Evolutionary conservation across 2,113 vertebrate species (phyloP).

Genomic region (Rallus limicola): DNA sequence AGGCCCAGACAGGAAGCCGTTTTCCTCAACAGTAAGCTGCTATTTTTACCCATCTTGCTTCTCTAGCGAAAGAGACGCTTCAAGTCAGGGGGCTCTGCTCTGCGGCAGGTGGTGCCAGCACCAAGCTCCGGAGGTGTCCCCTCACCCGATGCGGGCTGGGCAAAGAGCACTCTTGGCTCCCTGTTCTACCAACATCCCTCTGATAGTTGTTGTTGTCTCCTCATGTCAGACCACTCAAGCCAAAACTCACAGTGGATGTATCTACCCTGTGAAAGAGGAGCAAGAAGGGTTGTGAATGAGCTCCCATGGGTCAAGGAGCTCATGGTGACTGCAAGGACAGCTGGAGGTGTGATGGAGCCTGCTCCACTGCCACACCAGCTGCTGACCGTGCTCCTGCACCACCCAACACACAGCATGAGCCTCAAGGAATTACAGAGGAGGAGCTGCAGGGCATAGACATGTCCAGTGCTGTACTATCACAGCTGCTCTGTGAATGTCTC

Average conservation of each 20-base stretch:
- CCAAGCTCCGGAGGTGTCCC: neutral
- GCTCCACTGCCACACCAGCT: neutral
- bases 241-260: neutral
- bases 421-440: neutral
- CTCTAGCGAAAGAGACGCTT: neutral
- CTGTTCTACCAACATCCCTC: neutral
- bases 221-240: neutral
- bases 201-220: fast-evolving
- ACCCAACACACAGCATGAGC: neutral
- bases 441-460: neutral
- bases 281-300: fast-evolving
- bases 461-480: neutral
- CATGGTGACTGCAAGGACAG: fast-evolving
- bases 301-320: neutral
- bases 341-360: neutral
- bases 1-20: constrained; percentile 43
- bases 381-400: neutral
- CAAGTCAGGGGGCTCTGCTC: neutral
- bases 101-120: neutral
- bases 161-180: neutral
- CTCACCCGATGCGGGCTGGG: fast-evolving
- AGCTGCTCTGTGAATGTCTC: neutral
- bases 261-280: neutral
- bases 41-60: constrained; percentile 50
- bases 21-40: constrained; percentile 55